phyloP scores from a whole-genome alignment of 2,888 invertebrate species.

The Drosophila austrosaltans region DNA sequence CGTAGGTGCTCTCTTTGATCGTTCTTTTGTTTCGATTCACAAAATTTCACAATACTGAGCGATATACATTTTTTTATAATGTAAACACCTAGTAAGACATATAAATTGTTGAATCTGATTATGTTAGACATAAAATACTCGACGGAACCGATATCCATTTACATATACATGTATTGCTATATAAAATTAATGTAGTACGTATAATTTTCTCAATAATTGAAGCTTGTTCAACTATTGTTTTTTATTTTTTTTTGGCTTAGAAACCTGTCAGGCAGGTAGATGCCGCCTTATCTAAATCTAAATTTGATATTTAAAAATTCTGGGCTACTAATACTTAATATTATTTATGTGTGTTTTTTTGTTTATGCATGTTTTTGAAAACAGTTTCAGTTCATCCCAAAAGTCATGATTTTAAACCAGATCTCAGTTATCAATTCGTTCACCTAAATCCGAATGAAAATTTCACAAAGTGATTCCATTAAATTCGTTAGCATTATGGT shows the following conservation, averaged over 20 bases:
- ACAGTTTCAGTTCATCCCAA: neutral
- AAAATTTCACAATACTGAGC: constrained; percentile 1
- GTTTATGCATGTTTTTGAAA: neutral
- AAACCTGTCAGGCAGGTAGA: neutral
- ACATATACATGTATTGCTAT: neutral
- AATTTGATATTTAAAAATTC: neutral
- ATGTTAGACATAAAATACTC: constrained; percentile 55
- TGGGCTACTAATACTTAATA: neutral
- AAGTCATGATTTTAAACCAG: constrained; percentile 13
- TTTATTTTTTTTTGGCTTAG: neutral
- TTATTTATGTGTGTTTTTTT: neutral
- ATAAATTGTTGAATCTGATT: constrained; percentile 17
- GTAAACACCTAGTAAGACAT: neutral
- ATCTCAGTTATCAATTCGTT: constrained; percentile 6
- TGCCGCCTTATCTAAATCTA: neutral
- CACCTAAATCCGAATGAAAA: constrained; percentile 19
- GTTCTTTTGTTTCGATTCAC: neutral
- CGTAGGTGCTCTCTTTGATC: constrained; percentile 32
- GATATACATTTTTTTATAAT: neutral
- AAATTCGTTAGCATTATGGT: constrained; percentile 7
- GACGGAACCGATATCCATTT: constrained; percentile 26
- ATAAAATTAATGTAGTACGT: neutral
- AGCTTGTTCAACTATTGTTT: neutral
- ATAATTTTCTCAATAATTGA: neutral
- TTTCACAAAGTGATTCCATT: constrained; percentile 12